These are phyloP conservation scores for Choristoneura fumiferana DNA, from an alignment of 1,140 invertebrate genomes.

Conservation along the genomic window DNA sequence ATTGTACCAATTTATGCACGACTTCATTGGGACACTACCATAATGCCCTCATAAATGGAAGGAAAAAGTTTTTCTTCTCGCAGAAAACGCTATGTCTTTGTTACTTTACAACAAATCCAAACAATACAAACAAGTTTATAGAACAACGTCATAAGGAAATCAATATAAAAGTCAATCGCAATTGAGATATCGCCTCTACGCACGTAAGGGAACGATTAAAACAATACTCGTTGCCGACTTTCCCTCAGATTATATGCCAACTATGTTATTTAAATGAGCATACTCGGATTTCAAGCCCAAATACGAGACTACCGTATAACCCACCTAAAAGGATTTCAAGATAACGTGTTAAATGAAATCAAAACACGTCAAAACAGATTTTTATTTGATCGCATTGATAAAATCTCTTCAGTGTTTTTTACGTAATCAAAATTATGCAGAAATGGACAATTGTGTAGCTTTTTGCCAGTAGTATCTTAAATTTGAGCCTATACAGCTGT, in stretches of 20 bases:
- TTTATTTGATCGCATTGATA: constrained; percentile 3
- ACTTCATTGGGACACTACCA: too few relatives aligned
- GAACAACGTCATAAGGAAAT: constrained; percentile 11
- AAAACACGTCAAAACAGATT: background rate
- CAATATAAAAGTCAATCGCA: constrained; percentile 29
- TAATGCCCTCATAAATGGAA: too few relatives aligned
- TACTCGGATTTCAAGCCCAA: background rate
- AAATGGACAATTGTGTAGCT: too few relatives aligned
- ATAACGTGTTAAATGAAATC: constrained; percentile 12
- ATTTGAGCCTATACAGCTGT: too few relatives aligned
- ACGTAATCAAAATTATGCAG: too few relatives aligned
- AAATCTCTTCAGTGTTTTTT: background rate
- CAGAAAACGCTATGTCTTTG: too few relatives aligned
- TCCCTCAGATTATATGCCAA: constrained; percentile 72
- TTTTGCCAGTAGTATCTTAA: too few relatives aligned
- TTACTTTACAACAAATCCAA: too few relatives aligned
- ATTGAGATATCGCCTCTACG: constrained; percentile 64
- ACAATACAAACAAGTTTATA: constrained; percentile 15
- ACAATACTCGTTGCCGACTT: constrained; percentile 51
- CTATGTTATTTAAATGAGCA: constrained; percentile 58
- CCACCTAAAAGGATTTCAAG: constrained; percentile 13
- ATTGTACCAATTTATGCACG: too few relatives aligned
- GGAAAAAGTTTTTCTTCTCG: too few relatives aligned
- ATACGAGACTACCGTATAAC: background rate
- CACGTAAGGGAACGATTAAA: constrained; percentile 66